Percentiles rank a stretch among this genome's conserved stretches.
These are phyloP conservation scores for Brachypterus glaber DNA, from an alignment of 2,888 invertebrate species.

Conservation along the genomic window DNA sequence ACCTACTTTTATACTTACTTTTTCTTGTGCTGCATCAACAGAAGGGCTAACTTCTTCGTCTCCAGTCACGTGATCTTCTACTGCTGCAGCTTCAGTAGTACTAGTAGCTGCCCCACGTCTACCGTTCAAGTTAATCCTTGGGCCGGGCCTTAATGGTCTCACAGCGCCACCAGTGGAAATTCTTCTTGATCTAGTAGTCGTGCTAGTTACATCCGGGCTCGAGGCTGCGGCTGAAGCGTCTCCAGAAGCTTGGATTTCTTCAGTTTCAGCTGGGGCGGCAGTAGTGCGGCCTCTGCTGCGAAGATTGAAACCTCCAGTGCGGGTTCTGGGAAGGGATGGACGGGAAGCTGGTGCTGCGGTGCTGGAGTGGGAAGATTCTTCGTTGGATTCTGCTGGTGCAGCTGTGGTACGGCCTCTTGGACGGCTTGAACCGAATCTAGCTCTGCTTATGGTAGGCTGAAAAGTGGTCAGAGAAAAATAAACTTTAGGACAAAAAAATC, in stretches of 20 bases:
- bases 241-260: slow-evolving; percentile 21
- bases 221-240: slow-evolving; percentile 19
- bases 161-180: slow-evolving; percentile 37
- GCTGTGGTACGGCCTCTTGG: slow-evolving; percentile 36
- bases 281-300: slow-evolving; percentile 34
- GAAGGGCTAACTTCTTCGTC: slow-evolving; percentile 32
- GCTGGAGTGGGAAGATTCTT: slow-evolving; percentile 37
- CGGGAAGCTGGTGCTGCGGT: slow-evolving; percentile 28
- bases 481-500: background rate
- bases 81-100: slow-evolving; percentile 41
- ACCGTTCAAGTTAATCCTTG: slow-evolving; percentile 50
- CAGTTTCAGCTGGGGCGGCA: slow-evolving; percentile 31
- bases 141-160: slow-evolving; percentile 56
- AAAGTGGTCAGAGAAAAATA: slow-evolving; percentile 7
- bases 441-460: slow-evolving; percentile 29
- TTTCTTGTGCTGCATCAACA: slow-evolving; percentile 31
- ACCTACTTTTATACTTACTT: slow-evolving; percentile 22
- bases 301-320: slow-evolving; percentile 40
- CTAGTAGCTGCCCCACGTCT: slow-evolving; percentile 46
- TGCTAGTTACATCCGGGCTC: slow-evolving; percentile 20
- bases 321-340: slow-evolving; percentile 41
- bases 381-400: slow-evolving; percentile 40
- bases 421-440: slow-evolving; percentile 34
- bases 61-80: slow-evolving; percentile 31
- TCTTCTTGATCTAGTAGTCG: slow-evolving; percentile 36